Percentiles rank a stretch among this genome's conserved stretches.
These are phyloP conservation scores for Metopia argyrocephala DNA, from an alignment of 2,888 invertebrate genomes.

Conservation along the genomic window DNA sequence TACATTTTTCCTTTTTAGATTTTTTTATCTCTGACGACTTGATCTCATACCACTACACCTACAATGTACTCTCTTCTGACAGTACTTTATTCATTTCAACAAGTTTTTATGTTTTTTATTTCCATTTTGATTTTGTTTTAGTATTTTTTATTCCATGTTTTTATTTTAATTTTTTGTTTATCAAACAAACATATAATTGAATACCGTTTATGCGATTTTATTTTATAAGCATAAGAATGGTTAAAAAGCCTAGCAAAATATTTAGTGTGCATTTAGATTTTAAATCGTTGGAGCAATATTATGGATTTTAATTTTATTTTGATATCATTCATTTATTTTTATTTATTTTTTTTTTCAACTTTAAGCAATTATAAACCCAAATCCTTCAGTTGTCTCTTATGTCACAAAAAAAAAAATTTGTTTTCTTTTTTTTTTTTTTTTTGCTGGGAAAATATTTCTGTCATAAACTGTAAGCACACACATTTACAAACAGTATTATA, in stretches of 20 bases:
- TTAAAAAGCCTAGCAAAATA: background rate
- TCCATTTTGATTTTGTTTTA: slow-evolving; percentile 52
- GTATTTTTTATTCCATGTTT: slow-evolving; percentile 1
- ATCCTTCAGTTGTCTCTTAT: background rate
- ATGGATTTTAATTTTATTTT: too few relatives aligned
- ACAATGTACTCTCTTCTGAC: slow-evolving; percentile 15
- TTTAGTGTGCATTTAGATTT: too few relatives aligned
- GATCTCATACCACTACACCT: background rate
- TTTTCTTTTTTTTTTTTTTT: too few relatives aligned
- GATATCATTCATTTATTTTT: too few relatives aligned
- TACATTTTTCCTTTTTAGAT: slow-evolving; percentile 8
- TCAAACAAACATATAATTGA: slow-evolving; percentile 38
- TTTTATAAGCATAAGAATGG: slow-evolving; percentile 39
- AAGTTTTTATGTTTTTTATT: slow-evolving; percentile 51
- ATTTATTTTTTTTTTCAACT: too few relatives aligned
- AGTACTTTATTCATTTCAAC: slow-evolving; percentile 63
- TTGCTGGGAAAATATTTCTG: background rate
- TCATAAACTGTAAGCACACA: background rate
- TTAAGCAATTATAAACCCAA: too few relatives aligned
- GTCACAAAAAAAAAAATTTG: too few relatives aligned
- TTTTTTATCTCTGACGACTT: slow-evolving; percentile 28
- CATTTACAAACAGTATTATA: background rate
- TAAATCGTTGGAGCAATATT: too few relatives aligned
- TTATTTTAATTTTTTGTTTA: slow-evolving; percentile 28
- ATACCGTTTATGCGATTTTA: slow-evolving; percentile 59